These are phyloP conservation scores for Criorhina ranunculi DNA, from an alignment of 2,888 invertebrate species.

Conservation along the genomic window DNA sequence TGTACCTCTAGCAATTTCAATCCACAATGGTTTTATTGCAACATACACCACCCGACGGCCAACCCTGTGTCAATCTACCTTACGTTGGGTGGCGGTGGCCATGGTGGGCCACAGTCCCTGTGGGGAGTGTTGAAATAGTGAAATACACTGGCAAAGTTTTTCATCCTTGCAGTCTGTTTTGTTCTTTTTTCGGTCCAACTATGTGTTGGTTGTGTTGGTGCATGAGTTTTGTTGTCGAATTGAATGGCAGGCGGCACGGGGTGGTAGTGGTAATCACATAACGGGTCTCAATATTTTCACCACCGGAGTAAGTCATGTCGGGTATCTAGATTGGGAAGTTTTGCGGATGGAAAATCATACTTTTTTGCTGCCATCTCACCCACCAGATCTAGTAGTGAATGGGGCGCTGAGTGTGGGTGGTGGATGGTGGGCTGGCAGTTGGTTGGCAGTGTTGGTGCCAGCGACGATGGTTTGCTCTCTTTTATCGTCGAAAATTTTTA, in stretches of 20 bases:
- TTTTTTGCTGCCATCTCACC: slow-evolving; percentile 53
- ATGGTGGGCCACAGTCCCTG: slow-evolving; percentile 30
- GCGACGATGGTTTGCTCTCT: slow-evolving; percentile 60
- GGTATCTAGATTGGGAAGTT: slow-evolving; percentile 75
- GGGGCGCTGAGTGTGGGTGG: slow-evolving; percentile 29
- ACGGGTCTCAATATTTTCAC: slow-evolving; percentile 77
- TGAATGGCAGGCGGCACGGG: slow-evolving; percentile 24
- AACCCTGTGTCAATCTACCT: slow-evolving; percentile 68
- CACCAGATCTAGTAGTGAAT: neutral
- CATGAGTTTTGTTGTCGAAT: slow-evolving; percentile 58
- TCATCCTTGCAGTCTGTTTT: slow-evolving; percentile 56
- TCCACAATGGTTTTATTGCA: slow-evolving; percentile 74
- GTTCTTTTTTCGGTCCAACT: slow-evolving; percentile 61
- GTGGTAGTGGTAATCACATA: slow-evolving; percentile 74
- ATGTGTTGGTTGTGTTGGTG: slow-evolving; percentile 50
- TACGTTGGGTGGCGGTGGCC: slow-evolving; percentile 42
- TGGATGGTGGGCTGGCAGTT: slow-evolving; percentile 37
- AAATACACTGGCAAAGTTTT: slow-evolving; percentile 72
- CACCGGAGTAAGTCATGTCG: slow-evolving; percentile 76
- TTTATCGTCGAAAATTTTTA: slow-evolving; percentile 56
- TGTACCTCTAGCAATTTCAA: slow-evolving; percentile 65
- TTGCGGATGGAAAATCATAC: slow-evolving; percentile 75
- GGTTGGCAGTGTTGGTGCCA: slow-evolving; percentile 45
- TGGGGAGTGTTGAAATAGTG: slow-evolving; percentile 74
- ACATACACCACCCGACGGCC: slow-evolving; percentile 56